phyloP scores from a whole-genome alignment of 2,797 vertebrate species.

The Ptychadena robeensis region DNA sequence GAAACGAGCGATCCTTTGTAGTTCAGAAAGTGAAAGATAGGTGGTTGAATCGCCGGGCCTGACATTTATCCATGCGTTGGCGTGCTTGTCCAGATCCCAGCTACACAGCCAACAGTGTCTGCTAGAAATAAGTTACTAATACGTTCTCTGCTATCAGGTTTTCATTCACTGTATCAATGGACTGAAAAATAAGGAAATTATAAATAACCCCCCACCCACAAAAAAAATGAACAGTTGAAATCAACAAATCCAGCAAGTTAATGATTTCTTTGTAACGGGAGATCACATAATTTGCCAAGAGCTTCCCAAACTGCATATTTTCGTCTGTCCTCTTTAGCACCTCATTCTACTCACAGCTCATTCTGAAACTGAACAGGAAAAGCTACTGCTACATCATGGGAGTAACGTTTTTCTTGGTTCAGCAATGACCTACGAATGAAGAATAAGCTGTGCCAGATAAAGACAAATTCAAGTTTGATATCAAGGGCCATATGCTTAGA shows the following conservation, averaged over 20 bases:
- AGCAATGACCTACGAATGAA: background rate
- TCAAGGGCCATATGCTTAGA: background rate
- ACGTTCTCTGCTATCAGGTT: background rate
- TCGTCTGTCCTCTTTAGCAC: background rate
- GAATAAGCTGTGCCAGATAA: background rate
- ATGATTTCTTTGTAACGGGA: too few relatives aligned
- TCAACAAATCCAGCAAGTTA: too few relatives aligned
- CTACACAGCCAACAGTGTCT: background rate
- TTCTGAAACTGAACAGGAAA: background rate
- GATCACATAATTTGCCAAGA: background rate
- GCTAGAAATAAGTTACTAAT: background rate
- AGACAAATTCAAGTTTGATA: background rate
- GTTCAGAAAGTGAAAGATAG: background rate
- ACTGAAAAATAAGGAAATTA: background rate
- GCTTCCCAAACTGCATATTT: background rate
- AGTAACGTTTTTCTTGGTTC: background rate
- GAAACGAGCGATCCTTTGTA: conserved; percentile 10
- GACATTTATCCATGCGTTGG: background rate
- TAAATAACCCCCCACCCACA: too few relatives aligned
- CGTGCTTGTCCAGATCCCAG: background rate
- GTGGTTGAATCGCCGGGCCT: background rate
- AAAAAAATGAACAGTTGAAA: too few relatives aligned
- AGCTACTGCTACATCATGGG: background rate
- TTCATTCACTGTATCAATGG: background rate
- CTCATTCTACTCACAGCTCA: background rate